phyloP scores from a whole-genome alignment of 1,140 invertebrate species.

The Dysdera silvatica region DNA sequence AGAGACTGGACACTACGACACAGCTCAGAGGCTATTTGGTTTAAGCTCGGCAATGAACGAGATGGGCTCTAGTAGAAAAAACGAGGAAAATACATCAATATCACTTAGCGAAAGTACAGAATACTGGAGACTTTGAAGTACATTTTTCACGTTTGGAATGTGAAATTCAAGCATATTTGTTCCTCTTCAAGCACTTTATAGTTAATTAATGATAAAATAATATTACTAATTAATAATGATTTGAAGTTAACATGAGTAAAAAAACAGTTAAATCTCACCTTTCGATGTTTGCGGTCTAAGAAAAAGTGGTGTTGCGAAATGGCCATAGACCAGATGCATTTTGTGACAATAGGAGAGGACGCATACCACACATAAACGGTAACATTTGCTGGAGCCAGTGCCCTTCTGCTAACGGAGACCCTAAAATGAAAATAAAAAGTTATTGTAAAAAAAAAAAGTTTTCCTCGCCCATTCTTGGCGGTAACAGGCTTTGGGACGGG shows the following conservation, averaged over 20 bases:
- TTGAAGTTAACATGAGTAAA: too few species aligned
- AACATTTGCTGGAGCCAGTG: conserved; percentile 51
- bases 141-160: too few species aligned
- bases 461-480: too few species aligned
- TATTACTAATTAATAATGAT: too few species aligned
- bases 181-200: too few species aligned
- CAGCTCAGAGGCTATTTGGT: conserved; percentile 30
- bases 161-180: too few species aligned
- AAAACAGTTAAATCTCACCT: conserved; percentile 16
- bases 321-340: conserved; percentile 55
- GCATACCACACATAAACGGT: conserved; percentile 54
- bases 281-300: conserved; percentile 43
- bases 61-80: conserved; percentile 6
- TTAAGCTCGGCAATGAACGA: conserved; percentile 11
- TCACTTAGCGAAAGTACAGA: neutral
- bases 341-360: conserved; percentile 47
- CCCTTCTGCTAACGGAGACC: conserved; percentile 50
- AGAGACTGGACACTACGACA: conserved; percentile 26
- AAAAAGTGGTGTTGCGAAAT: conserved; percentile 55
- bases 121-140: too few species aligned
- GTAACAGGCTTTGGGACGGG: too few species aligned
- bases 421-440: conserved; percentile 37
- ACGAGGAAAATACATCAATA: too few species aligned
- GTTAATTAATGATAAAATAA: too few species aligned
- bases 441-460: neutral